Base-by-base conservation (phyloP, 2,113 vertebrate species). In the Ammodytes marinus region DNA sequence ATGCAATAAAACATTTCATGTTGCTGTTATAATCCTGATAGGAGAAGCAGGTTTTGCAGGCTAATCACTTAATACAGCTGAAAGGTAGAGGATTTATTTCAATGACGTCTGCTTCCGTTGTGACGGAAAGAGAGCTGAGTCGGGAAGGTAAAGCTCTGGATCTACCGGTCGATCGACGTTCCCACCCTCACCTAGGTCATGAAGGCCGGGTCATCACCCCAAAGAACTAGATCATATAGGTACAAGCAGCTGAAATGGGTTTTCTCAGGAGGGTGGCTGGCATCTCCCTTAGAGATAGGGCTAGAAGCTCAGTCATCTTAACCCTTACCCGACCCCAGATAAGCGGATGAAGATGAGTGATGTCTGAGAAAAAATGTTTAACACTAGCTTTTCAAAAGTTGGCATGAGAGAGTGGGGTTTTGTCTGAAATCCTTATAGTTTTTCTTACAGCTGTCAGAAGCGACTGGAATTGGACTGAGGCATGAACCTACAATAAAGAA, bases 21-120 rank as follows among this genome's bases (percentile, higher is more conserved):
- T 89, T 77, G 72, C 68, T 68, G 75, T 82, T 89, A 84, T 90
- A 88, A 89, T 92, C 64, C 79, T 83, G 68, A 90, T 80, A 84
- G 60, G 69, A 86, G 71, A 79, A 61, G 52, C 55, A 80, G 49
- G 35, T 66, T 76, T 17, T 86, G 42, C 52, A 64, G 87, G 78
- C 82, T 89, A 88, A 91, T 90, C 82, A 80, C 40, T 69, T 77
- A 59, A 79, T 66, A 75, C 79, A 58, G 5, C 27, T 69, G 78
- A 65, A 84, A 90, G 70, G 84, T 71, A 74, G 37, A 70, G 75
- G 17, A 83, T 86, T 73, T 65, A 40, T 79, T 0, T 0, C 49
- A 19, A 68, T 69, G 14, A 77, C 57, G 6, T 79, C 19, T 79
- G 37, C 27, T 27, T 27, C 27, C 27, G 27, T 27, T 27, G 27